phyloP scores from a whole-genome alignment of 2,888 invertebrate genomes.

The Alloplasta piceator region DNA sequence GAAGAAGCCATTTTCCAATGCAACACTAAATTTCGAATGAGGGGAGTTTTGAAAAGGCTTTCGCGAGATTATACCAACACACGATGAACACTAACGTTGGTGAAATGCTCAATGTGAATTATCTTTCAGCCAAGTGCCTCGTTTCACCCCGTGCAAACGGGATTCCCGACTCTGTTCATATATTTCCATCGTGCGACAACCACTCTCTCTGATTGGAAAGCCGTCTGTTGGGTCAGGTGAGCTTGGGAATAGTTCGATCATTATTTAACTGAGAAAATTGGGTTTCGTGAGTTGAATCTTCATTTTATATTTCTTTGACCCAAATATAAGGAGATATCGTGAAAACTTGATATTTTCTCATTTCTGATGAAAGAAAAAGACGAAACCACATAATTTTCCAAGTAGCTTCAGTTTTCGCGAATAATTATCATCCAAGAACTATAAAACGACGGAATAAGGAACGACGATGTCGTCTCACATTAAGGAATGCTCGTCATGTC shows the following conservation, averaged over 20 bases:
- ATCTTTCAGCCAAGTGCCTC: constrained; percentile 40
- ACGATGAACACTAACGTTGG: constrained; percentile 7
- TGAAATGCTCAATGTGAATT: constrained; percentile 48
- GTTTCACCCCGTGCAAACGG: constrained; percentile 26
- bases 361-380: no score
- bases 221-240: constrained; percentile 47
- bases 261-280: constrained; percentile 51
- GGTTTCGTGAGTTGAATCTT: constrained; percentile 21
- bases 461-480: constrained; percentile 1
- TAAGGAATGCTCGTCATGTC: constrained; percentile 21
- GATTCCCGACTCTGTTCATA: neutral
- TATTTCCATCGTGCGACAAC: constrained; percentile 45
- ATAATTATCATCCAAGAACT: constrained; percentile 24
- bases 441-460: constrained; percentile 11
- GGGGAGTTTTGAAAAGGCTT: constrained; percentile 13
- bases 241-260: constrained; percentile 45
- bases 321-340: no score
- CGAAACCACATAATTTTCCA: neutral
- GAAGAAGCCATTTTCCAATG: constrained; percentile 8
- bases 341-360: no score
- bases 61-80: constrained; percentile 30
- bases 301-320: no score
- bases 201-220: constrained; percentile 63
- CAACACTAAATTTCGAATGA: no score
- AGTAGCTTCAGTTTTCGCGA: neutral